Percentiles rank a stretch among this genome's conserved stretches.
Conservation (phyloP, 1,140 invertebrate genomes). For the Sinonovacula constricta region DNA sequence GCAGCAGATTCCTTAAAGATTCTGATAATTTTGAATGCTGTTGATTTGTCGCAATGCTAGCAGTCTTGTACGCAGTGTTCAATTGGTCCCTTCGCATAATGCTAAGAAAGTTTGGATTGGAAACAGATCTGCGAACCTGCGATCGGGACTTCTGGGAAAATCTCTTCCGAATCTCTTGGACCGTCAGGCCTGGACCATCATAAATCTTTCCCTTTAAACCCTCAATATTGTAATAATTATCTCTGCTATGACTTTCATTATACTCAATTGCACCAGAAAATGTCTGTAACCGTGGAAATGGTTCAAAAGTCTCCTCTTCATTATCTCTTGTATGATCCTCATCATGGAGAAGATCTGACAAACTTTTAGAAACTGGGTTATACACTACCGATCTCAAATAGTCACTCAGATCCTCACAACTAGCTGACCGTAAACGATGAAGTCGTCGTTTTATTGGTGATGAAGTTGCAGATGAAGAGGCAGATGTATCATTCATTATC, state of each 20-base stretch:
- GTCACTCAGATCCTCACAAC: conserved; percentile 72
- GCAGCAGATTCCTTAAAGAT: conserved; percentile 67
- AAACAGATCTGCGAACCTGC: conserved; percentile 67
- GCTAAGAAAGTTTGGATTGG: conserved; percentile 74
- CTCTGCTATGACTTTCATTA: conserved; percentile 30
- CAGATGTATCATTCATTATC: conserved; percentile 33
- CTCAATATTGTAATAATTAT: conserved; percentile 65
- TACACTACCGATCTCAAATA: conserved; percentile 58
- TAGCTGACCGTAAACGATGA: conserved; percentile 65
- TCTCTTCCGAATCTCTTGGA: conserved; percentile 62
- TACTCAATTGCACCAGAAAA: conserved; percentile 60
- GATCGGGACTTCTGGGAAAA: conserved; percentile 61
- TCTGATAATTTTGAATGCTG: conserved; percentile 22
- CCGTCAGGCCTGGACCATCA: conserved; percentile 56
- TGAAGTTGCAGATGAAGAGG: conserved; percentile 19
- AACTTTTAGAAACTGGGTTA: conserved; percentile 51
- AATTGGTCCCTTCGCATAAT: conserved; percentile 67
- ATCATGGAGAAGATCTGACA: conserved; percentile 40
- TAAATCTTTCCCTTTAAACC: conserved; percentile 57
- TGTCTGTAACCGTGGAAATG: conserved; percentile 66
- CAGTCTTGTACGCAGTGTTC: conserved; percentile 50
- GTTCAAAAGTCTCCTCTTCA: conserved; percentile 57
- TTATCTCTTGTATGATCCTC: conserved; percentile 20
- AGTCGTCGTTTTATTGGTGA: conserved; percentile 24
- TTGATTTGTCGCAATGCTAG: conserved; percentile 37